phyloP scores from a whole-genome alignment of 2,113 vertebrate genomes.

The Dromiciops gliroides region DNA sequence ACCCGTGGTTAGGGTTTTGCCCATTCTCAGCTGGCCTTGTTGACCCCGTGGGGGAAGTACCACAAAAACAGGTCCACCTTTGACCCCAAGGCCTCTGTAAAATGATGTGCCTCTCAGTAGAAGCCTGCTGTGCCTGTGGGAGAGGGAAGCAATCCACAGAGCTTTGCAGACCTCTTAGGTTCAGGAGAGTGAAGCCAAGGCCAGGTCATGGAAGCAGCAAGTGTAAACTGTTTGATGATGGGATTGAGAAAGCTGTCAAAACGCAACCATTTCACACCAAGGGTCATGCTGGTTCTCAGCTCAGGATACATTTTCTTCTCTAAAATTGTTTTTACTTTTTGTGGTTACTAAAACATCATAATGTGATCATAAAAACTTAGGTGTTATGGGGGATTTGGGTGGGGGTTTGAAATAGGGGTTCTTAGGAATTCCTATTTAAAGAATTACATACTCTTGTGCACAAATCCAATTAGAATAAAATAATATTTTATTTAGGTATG shows the following conservation, averaged over 20 bases:
- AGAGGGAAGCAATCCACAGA: neutral
- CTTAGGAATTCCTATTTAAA: no score
- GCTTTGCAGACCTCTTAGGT: neutral
- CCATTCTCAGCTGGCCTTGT: neutral
- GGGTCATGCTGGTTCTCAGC: constrained; percentile 9
- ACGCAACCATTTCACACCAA: constrained; percentile 41
- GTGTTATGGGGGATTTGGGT: no score
- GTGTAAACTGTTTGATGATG: neutral
- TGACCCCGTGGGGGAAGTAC: neutral
- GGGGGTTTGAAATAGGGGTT: no score
- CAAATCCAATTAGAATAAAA: no score
- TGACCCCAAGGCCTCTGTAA: neutral
- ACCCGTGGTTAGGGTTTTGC: neutral
- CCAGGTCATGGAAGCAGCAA: neutral
- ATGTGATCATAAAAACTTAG: neutral
- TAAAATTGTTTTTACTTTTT: constrained; percentile 12
- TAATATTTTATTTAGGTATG: no score
- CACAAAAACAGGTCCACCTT: neutral
- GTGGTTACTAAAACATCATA: constrained; percentile 15
- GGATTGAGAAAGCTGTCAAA: constrained; percentile 28
- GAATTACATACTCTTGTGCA: no score
- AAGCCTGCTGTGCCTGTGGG: neutral
- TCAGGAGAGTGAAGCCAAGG: neutral
- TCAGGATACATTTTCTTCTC: neutral
- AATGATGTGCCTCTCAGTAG: neutral